phyloP scores from a whole-genome alignment of 1,140 invertebrate species.

The Drosophila setifemur region DNA sequence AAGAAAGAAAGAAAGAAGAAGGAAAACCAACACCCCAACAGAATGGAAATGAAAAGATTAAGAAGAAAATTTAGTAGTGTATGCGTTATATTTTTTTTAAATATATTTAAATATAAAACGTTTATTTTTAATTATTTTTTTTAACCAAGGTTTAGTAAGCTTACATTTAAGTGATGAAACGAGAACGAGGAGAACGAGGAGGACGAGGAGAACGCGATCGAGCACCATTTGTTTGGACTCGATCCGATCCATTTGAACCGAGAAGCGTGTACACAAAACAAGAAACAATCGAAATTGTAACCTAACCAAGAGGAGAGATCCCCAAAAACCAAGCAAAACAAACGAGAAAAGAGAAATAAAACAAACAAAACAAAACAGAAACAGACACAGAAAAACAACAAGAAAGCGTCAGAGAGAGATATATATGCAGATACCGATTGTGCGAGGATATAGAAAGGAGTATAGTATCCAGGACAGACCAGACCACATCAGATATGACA shows the following conservation, averaged over 20 bases:
- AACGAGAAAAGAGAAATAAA: constrained; percentile 3
- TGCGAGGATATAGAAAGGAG: too few species aligned
- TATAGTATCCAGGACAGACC: background rate
- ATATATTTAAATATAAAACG: constrained; percentile 39
- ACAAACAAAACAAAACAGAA: too few species aligned
- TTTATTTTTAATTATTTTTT: constrained; percentile 51
- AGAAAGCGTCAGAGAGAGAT: too few species aligned
- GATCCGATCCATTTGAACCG: constrained; percentile 4
- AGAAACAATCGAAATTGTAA: background rate
- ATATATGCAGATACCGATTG: too few species aligned
- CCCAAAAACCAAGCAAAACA: background rate
- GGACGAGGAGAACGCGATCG: constrained; percentile 13
- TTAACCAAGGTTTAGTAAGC: constrained; percentile 51
- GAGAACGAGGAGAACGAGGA: background rate
- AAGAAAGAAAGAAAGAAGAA: constrained; percentile 3
- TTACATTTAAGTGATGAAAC: constrained; percentile 50
- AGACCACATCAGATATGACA: too few species aligned
- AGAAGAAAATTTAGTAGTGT: constrained; percentile 32
- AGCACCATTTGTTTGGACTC: constrained; percentile 13
- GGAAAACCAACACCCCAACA: constrained; percentile 10
- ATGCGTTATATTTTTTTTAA: constrained; percentile 50
- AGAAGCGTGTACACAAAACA: constrained; percentile 11
- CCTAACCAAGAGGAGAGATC: background rate
- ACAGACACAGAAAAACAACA: background rate
- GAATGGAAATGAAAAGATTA: constrained; percentile 13